Percentiles rank a stretch among this genome's conserved stretches.
Evolutionary conservation across 2,797 vertebrate genomes (phyloP).

Genomic region (Gymnocypris eckloni): DNA sequence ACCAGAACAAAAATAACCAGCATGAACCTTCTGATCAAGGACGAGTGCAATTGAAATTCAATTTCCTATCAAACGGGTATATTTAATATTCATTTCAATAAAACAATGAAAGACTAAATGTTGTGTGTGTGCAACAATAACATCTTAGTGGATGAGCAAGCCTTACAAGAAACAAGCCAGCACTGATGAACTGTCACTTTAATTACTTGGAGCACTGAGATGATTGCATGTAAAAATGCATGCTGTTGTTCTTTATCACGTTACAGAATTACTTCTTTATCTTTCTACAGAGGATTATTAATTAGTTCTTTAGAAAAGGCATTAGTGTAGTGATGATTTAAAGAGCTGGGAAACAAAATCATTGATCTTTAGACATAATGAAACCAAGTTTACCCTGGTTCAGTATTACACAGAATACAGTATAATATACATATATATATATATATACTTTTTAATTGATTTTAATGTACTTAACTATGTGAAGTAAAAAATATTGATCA

Average conservation of each 20-base stretch:
- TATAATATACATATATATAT: background rate
- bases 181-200: background rate
- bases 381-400: background rate
- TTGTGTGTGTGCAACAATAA: no score
- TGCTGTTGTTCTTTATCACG: background rate
- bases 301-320: background rate
- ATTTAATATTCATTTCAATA: background rate
- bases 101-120: background rate
- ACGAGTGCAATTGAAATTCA: background rate
- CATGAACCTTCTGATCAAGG: background rate
- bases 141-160: no score
- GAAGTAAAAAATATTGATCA: no score
- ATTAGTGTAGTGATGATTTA: background rate
- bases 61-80: background rate
- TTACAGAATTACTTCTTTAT: background rate
- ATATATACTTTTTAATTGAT: no score
- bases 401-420: background rate
- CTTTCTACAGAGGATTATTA: background rate
- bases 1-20: conserved; percentile 21
- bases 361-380: background rate
- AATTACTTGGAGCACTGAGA: background rate
- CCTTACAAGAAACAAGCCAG: background rate
- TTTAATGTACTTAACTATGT: no score
- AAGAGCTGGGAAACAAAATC: background rate
- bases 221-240: background rate